phyloP scores from a whole-genome alignment of 2,888 invertebrate species.

The Acleris literana region DNA sequence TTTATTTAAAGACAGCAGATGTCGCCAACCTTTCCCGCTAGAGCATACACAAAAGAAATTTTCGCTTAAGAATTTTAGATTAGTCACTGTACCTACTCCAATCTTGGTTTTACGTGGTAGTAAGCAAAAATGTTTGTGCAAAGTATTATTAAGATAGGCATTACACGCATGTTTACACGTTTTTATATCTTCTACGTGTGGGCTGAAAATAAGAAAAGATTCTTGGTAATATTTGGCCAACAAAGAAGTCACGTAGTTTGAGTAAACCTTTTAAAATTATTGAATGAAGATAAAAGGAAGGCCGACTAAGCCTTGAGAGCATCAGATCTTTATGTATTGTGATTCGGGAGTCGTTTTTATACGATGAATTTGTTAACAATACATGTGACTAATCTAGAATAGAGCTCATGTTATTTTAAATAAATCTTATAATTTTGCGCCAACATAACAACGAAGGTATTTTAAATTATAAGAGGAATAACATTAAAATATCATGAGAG shows the following conservation, averaged over 20 bases:
- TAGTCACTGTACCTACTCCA: neutral
- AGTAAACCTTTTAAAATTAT: neutral
- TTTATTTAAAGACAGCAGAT: neutral
- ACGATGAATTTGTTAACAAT: neutral
- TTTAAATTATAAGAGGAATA: no score
- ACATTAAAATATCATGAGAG: no score
- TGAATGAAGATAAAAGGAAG: no score
- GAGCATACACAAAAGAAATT: neutral
- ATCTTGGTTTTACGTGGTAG: neutral
- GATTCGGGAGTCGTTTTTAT: no score
- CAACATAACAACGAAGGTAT: no score
- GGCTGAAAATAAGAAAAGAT: neutral
- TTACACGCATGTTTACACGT: neutral
- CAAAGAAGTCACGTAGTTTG: neutral
- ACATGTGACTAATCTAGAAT: no score
- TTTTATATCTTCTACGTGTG: neutral
- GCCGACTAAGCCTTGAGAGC: no score
- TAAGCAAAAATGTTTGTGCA: neutral
- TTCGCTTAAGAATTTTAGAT: constrained; percentile 1
- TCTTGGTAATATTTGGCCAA: neutral
- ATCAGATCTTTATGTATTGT: no score
- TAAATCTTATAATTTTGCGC: no score
- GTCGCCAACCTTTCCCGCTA: neutral
- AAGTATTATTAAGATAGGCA: neutral
- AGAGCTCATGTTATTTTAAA: no score